These are phyloP conservation scores for Pachyuromys duprasi DNA, from an alignment of 2,797 vertebrate species.

Conservation along the genomic window DNA sequence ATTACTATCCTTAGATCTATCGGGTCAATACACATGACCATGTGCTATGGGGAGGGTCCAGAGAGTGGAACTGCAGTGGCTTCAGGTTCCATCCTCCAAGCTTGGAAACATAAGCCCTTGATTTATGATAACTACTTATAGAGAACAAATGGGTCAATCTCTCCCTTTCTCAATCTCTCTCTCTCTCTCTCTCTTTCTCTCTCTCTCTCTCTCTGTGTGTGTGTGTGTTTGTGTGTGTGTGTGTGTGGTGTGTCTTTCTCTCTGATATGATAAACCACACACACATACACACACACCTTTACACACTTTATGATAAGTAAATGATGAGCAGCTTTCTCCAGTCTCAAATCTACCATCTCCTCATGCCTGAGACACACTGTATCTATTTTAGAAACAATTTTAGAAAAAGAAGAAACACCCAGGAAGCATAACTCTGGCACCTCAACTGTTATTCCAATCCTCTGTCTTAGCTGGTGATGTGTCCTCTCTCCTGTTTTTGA, in stretches of 20 bases:
- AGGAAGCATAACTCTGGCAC: background rate
- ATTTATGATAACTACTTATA: background rate
- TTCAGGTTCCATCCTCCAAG: background rate
- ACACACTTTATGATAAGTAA: background rate
- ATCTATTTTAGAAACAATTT: background rate
- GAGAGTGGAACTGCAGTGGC: background rate
- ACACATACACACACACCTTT: background rate
- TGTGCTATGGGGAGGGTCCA: background rate
- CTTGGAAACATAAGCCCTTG: background rate
- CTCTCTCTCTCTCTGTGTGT: background rate
- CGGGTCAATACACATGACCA: background rate
- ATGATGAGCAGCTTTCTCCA: background rate
- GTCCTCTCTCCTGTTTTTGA: background rate
- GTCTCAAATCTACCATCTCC: background rate
- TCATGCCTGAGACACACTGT: background rate
- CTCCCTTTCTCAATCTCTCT: background rate
- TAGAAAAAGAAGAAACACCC: background rate
- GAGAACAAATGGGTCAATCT: background rate
- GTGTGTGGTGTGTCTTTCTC: background rate
- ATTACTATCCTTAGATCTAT: background rate
- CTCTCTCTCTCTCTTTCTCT: background rate
- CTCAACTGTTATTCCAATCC: background rate
- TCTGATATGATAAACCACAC: background rate
- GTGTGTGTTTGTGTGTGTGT: too few species aligned
- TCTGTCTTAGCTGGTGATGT: background rate